Conservation (phyloP, 2,888 invertebrate species). For the Subacronicta megacephala region DNA sequence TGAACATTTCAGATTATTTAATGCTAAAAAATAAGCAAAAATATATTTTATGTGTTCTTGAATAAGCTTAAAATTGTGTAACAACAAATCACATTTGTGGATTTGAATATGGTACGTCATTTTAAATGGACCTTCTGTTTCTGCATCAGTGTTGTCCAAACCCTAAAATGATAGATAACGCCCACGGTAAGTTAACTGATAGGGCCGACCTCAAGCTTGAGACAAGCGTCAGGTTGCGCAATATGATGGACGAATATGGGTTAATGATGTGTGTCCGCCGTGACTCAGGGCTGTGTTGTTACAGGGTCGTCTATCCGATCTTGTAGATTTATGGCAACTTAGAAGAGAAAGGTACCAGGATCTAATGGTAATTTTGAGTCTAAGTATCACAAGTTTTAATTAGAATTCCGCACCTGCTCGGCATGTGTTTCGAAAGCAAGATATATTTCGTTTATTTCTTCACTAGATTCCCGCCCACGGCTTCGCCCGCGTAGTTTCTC, state of each 20-base stretch:
- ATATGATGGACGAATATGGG: slow-evolving; percentile 31
- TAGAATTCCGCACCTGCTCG: too few species aligned
- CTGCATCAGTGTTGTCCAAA: background rate
- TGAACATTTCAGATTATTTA: too few species aligned
- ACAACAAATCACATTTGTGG: too few species aligned
- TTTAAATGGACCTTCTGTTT: slow-evolving; percentile 23
- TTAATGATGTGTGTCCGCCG: slow-evolving; percentile 17
- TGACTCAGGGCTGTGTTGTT: background rate
- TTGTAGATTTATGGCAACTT: background rate
- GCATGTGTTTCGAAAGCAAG: too few species aligned
- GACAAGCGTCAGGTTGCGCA: slow-evolving; percentile 25
- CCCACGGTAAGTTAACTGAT: slow-evolving; percentile 48
- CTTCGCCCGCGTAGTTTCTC: too few species aligned
- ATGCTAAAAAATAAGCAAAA: too few species aligned
- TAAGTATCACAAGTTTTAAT: too few species aligned
- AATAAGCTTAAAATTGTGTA: too few species aligned
- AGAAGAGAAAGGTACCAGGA: background rate
- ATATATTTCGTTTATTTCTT: too few species aligned
- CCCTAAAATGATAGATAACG: slow-evolving; percentile 46
- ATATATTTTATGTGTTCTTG: too few species aligned
- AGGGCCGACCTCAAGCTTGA: slow-evolving; percentile 26
- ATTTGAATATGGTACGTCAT: background rate
- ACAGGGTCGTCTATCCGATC: background rate
- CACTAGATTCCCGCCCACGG: too few species aligned
- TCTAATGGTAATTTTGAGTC: too few species aligned